These are phyloP conservation scores for Guaruba guarouba DNA, from an alignment of 2,113 vertebrate genomes.

Conservation along the genomic window DNA sequence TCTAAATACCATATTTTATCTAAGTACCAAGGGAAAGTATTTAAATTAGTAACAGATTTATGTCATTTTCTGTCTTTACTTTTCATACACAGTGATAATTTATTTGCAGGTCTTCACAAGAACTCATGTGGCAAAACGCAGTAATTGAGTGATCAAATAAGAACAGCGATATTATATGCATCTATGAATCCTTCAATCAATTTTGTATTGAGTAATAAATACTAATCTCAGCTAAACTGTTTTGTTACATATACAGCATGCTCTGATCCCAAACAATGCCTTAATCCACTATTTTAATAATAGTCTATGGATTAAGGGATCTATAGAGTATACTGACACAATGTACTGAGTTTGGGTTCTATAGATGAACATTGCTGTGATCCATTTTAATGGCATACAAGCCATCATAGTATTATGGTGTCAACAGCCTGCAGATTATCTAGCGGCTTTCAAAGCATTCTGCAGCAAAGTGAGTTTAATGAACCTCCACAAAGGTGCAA, in stretches of 20 bases:
- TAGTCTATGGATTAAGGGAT: constrained; percentile 50
- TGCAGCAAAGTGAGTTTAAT: background rate
- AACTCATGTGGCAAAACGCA: background rate
- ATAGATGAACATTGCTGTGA: background rate
- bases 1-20: background rate
- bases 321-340: constrained; percentile 10
- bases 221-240: constrained; percentile 56
- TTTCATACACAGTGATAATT: background rate
- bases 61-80: background rate
- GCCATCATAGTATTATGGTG: background rate
- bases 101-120: background rate
- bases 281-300: constrained; percentile 64
- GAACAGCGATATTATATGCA: background rate
- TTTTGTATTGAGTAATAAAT: constrained; percentile 8
- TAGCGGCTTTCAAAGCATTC: background rate
- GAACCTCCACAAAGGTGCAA: background rate
- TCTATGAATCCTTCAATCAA: constrained; percentile 13
- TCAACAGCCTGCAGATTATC: constrained; percentile 35
- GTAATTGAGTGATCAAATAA: background rate
- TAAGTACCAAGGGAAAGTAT: background rate
- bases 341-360: constrained; percentile 4
- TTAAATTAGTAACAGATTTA: background rate
- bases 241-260: constrained; percentile 26
- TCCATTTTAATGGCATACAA: constrained; percentile 18
- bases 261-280: constrained; percentile 38